Evolutionary conservation across 2,888 invertebrate species (phyloP).

Genomic region (Monopis laevigella): DNA sequence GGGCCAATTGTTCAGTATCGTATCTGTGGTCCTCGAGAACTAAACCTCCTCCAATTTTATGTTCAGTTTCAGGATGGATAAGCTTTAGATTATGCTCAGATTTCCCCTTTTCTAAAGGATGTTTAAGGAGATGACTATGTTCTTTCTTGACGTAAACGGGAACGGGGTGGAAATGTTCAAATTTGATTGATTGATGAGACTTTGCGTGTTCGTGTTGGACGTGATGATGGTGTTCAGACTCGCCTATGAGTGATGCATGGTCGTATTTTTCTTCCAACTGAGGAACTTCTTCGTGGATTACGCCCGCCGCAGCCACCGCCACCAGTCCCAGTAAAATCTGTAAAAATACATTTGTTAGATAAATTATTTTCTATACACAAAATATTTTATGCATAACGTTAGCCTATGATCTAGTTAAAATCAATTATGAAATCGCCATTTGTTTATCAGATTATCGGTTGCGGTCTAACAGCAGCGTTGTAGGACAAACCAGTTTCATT

Average conservation of each 20-base stretch:
- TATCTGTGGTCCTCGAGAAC: constrained; percentile 68
- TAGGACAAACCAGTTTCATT: constrained; percentile 11
- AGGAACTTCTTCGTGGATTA: constrained; percentile 48
- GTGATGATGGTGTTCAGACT: constrained; percentile 67
- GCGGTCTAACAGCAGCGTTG: neutral
- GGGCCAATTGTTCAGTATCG: constrained; percentile 42
- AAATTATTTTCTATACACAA: neutral
- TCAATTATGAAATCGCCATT: constrained; percentile 2
- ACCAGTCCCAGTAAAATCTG: constrained; percentile 61
- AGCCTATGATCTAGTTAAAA: too few species aligned
- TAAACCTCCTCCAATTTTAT: constrained; percentile 65
- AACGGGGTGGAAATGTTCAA: constrained; percentile 76
- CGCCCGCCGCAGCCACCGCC: constrained; percentile 51
- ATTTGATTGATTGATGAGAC: constrained; percentile 75
- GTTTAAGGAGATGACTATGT: constrained; percentile 70
- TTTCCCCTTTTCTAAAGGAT: constrained; percentile 71
- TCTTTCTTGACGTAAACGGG: constrained; percentile 76
- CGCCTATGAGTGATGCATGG: constrained; percentile 47
- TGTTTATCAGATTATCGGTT: constrained; percentile 6
- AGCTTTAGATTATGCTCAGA: constrained; percentile 68
- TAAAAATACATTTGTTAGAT: constrained; percentile 14
- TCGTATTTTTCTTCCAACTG: constrained; percentile 47
- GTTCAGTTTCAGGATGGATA: constrained; percentile 70
- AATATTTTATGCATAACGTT: too few species aligned
- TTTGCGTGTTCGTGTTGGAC: constrained; percentile 73